These are phyloP conservation scores for Sciaenops ocellatus DNA, from an alignment of 2,797 vertebrate genomes.

Conservation along the genomic window DNA sequence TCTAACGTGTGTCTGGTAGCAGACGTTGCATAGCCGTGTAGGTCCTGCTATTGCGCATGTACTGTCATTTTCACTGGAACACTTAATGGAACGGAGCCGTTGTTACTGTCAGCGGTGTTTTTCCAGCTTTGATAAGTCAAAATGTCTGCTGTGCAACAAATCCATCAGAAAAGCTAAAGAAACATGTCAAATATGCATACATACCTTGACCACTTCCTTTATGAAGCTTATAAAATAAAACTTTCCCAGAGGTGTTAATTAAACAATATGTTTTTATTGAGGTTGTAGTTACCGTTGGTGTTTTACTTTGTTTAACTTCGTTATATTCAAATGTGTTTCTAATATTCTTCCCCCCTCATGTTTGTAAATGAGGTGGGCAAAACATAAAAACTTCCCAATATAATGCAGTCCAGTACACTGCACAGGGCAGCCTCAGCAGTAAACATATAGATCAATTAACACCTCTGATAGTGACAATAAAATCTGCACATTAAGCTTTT, in stretches of 20 bases:
- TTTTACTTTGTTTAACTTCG: background rate
- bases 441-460: background rate
- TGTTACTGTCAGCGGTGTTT: too few relatives aligned
- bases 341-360: background rate
- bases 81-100: too few relatives aligned
- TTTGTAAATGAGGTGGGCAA: background rate
- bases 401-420: background rate
- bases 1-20: background rate
- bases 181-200: background rate
- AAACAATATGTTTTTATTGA: background rate
- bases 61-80: too few relatives aligned
- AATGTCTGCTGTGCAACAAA: too few relatives aligned
- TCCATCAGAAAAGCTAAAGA: background rate
- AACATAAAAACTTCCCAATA: background rate
- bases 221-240: background rate
- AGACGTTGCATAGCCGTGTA: too few relatives aligned
- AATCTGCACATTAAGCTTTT: background rate
- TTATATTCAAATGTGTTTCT: background rate
- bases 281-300: background rate
- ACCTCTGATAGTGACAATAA: background rate
- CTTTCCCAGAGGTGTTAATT: constrained; percentile 3
- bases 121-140: too few relatives aligned
- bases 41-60: too few relatives aligned
- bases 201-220: background rate
- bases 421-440: background rate